These are phyloP conservation scores for Hippopotamyrus pictus DNA, from an alignment of 2,797 vertebrate genomes.

Conservation along the genomic window DNA sequence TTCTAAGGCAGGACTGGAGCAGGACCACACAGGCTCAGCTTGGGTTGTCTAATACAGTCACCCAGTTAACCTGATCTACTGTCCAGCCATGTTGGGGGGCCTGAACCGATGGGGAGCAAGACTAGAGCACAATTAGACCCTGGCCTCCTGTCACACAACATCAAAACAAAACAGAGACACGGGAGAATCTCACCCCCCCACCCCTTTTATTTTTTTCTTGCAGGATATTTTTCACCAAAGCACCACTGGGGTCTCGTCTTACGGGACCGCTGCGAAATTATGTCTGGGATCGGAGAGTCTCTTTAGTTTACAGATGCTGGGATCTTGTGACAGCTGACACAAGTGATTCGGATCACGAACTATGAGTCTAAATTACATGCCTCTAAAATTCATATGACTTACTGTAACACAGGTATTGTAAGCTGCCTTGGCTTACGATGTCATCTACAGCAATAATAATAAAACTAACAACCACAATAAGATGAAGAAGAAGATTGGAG, in stretches of 20 bases:
- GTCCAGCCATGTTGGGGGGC: not conserved
- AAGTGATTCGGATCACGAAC: not conserved
- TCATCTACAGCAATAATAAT: not conserved
- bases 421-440: not conserved
- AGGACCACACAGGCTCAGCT: conserved; percentile 9
- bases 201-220: not conserved
- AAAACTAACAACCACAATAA: not conserved
- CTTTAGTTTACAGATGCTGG: conserved; percentile 9
- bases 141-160: conserved; percentile 6
- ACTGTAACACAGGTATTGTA: not conserved
- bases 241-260: not conserved
- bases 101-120: not conserved
- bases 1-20: not conserved
- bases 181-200: not conserved
- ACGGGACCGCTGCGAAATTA: not conserved
- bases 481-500: not conserved
- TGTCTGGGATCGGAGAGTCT: conserved; percentile 10
- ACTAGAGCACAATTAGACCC: conserved; percentile 12
- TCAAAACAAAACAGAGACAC: not conserved
- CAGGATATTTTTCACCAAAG: not conserved
- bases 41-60: not conserved
- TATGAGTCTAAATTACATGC: not conserved
- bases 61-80: conserved; percentile 16
- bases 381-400: not conserved
- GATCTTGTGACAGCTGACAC: conserved; percentile 5